Evolutionary conservation across 1,140 invertebrate genomes (phyloP).

Genomic region (Samia ricini): DNA sequence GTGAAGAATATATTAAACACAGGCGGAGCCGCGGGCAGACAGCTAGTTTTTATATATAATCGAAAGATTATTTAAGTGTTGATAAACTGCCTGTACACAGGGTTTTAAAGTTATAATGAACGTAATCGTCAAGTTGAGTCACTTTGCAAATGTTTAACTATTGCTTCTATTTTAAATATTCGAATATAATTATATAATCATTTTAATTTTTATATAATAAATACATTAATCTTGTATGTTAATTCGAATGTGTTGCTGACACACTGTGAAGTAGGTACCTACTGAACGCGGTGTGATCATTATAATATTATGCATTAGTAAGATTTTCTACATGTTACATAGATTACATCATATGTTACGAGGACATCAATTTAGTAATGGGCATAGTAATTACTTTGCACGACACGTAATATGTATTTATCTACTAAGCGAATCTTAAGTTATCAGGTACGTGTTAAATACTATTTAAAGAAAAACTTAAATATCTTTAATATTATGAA

Average conservation of each 20-base stretch:
- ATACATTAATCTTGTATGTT: not conserved
- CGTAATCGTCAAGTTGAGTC: no score
- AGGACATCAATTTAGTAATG: conserved; percentile 21
- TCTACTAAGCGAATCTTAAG: conserved; percentile 13
- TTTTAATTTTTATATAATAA: not conserved
- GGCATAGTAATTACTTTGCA: conserved; percentile 6
- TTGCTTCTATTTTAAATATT: not conserved
- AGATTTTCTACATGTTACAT: conserved; percentile 21
- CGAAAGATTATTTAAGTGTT: not conserved
- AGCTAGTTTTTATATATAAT: no score
- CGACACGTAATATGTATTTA: conserved; percentile 22
- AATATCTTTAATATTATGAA: no score
- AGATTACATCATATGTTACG: conserved; percentile 30
- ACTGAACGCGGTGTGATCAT: conserved; percentile 19
- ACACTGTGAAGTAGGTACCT: conserved; percentile 4
- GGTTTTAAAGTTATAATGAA: no score
- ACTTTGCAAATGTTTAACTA: not conserved
- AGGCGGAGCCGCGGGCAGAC: no score
- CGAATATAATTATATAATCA: no score
- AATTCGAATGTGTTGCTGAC: not conserved
- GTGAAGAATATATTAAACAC: no score
- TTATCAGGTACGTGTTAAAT: no score
- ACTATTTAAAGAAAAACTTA: no score
- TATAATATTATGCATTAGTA: conserved; percentile 25
- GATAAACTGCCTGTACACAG: not conserved